Conservation (phyloP, 2,888 invertebrate genomes). For the Sphaerophoria rueppellii region DNA sequence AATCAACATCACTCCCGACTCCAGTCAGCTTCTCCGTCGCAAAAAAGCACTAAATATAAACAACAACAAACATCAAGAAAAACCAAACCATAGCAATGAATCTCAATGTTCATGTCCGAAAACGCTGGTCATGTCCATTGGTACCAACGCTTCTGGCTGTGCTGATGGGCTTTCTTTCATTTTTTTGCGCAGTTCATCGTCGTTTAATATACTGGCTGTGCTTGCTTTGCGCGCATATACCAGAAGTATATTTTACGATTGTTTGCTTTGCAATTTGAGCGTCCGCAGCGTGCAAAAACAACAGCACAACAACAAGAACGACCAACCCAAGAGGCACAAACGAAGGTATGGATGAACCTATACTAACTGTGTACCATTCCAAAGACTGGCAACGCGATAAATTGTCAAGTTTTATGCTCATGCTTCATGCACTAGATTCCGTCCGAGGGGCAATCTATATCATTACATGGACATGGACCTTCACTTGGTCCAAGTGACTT, state of each 20-base stretch:
- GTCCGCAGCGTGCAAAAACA: constrained; percentile 45
- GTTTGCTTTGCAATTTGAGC: constrained; percentile 69
- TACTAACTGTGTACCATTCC: constrained; percentile 14
- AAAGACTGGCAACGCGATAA: constrained; percentile 63
- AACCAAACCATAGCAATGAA: constrained; percentile 57
- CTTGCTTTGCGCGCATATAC: constrained; percentile 34
- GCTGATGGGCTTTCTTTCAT: constrained; percentile 56
- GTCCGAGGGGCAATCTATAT: constrained; percentile 66
- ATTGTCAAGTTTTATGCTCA: constrained; percentile 72
- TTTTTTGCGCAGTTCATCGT: constrained; percentile 13
- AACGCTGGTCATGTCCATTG: constrained; percentile 70
- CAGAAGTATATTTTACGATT: constrained; percentile 61
- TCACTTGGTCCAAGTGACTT: no score
- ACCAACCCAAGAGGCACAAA: constrained; percentile 33
- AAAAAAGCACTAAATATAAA: background rate
- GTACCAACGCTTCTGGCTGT: constrained; percentile 71
- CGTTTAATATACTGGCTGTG: constrained; percentile 14
- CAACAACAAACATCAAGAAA: constrained; percentile 27
- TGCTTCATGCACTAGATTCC: constrained; percentile 72
- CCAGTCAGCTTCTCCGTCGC: constrained; percentile 18
- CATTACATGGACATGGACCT: constrained; percentile 36
- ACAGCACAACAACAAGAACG: constrained; percentile 4
- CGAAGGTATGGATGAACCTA: no score
- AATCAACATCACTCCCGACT: constrained; percentile 42
- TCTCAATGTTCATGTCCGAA: constrained; percentile 72